A percentile compares a stretch with the other conserved stretches of the same genome.
Conservation (phyloP, 2,888 invertebrate species). For the Odontocerum albicorne region DNA sequence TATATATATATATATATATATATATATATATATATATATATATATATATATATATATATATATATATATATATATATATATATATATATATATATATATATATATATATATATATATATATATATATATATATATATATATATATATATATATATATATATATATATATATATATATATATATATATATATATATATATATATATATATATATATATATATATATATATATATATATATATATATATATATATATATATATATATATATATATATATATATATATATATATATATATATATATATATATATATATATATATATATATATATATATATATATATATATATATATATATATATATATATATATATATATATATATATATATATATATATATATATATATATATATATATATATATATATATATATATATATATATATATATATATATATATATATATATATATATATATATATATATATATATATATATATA, state of each 20-base stretch:
- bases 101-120: background rate
- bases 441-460: background rate
- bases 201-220: background rate
- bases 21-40: background rate
- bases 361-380: background rate
- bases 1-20: background rate
- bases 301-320: background rate
- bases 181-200: background rate
- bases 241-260: background rate
- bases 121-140: background rate
- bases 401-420: background rate
- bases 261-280: background rate
- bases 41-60: background rate
- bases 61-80: background rate
- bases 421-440: background rate
- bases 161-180: background rate
- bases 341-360: background rate
- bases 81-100: background rate
- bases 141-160: background rate
- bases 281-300: background rate
- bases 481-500: background rate
- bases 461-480: background rate
- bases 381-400: background rate
- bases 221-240: background rate
- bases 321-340: background rate